Conservation (phyloP, 2,113 vertebrate genomes). For the Tachycineta bicolor region DNA sequence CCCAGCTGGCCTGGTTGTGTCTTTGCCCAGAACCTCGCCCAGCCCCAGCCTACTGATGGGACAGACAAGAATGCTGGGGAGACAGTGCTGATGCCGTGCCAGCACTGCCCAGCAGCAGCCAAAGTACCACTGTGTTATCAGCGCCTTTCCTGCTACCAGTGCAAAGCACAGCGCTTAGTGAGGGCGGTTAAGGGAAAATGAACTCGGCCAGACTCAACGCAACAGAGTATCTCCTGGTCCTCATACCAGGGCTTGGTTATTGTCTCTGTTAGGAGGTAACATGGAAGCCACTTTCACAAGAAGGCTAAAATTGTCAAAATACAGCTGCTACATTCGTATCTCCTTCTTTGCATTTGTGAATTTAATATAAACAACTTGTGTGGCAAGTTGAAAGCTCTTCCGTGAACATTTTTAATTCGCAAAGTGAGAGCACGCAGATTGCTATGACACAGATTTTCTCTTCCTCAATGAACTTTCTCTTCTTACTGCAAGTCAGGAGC, state of each 20-base stretch:
- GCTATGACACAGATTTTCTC: background rate
- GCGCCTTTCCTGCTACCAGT: background rate
- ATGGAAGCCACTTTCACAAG: background rate
- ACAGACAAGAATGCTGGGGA: background rate
- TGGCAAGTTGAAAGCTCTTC: background rate
- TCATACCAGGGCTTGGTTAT: accelerated
- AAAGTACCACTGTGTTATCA: background rate
- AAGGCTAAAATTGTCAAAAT: background rate
- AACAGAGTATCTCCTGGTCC: background rate
- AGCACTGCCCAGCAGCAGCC: background rate
- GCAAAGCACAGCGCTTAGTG: background rate
- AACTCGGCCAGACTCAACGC: background rate
- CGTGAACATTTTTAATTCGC: background rate
- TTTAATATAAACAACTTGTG: background rate
- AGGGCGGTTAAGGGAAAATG: no score
- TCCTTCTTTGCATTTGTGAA: background rate
- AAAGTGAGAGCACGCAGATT: background rate
- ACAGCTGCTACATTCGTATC: background rate
- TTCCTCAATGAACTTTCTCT: background rate
- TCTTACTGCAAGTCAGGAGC: background rate
- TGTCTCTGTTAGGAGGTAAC: background rate
- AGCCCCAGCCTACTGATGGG: background rate
- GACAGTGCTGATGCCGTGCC: background rate
- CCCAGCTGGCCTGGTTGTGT: background rate
- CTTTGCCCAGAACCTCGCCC: background rate